Evolutionary conservation across 2,113 vertebrate genomes (phyloP).

Genomic region (Tragelaphus strepsiceros): DNA sequence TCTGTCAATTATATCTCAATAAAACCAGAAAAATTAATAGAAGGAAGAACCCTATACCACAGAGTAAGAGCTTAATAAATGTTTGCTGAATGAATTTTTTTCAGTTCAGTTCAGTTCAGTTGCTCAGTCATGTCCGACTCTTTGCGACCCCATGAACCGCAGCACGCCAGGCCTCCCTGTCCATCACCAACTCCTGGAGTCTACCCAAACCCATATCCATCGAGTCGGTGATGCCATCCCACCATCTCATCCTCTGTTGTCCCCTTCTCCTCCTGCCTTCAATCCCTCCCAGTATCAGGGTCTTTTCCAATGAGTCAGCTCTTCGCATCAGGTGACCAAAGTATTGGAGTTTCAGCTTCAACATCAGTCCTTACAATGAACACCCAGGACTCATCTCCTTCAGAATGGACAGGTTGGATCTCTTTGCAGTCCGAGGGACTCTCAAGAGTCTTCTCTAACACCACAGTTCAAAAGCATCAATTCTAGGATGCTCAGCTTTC

Average conservation of each 20-base stretch:
- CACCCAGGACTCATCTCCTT: neutral
- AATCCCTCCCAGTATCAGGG: neutral
- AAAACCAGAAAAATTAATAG: neutral
- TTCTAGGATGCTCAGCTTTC: neutral
- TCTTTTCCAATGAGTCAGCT: neutral
- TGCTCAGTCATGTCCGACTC: rapidly evolving
- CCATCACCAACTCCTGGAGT: neutral
- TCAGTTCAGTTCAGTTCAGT: neutral
- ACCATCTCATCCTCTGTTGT: neutral
- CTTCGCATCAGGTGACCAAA: neutral
- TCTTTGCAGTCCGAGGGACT: neutral
- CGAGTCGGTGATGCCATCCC: neutral
- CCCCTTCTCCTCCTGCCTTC: neutral
- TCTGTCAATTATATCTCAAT: neutral
- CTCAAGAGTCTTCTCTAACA: neutral
- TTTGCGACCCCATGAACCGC: rapidly evolving
- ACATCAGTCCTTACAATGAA: neutral
- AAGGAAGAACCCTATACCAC: neutral
- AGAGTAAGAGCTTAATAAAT: neutral
- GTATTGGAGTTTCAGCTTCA: neutral
- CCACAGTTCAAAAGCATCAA: neutral
- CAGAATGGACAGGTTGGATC: neutral
- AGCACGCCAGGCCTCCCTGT: neutral
- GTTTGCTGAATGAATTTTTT: neutral
- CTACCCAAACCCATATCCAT: neutral